Evolutionary conservation across 1,140 invertebrate species (phyloP).

Genomic region (Spodoptera frugiperda): DNA sequence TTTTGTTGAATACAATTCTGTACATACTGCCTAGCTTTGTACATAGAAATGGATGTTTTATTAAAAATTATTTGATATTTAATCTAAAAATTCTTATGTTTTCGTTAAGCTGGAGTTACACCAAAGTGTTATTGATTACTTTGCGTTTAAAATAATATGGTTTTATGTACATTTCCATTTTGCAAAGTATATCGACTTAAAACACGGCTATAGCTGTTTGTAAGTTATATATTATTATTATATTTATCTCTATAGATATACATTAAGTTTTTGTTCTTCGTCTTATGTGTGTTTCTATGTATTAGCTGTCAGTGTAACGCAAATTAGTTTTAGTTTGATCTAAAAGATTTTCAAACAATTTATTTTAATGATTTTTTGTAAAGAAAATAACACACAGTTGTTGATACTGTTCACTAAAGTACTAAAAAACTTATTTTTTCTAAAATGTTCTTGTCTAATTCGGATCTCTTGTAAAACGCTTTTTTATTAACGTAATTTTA

Average conservation of each 20-base stretch:
- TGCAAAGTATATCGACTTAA: slow-evolving; percentile 68
- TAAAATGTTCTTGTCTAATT: slow-evolving; percentile 47
- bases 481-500: slow-evolving; percentile 62
- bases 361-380: neutral
- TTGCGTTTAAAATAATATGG: slow-evolving; percentile 67
- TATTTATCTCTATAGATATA: slow-evolving; percentile 54
- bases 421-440: slow-evolving; percentile 17
- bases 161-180: slow-evolving; percentile 63
- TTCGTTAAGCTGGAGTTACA: slow-evolving; percentile 85
- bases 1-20: slow-evolving; percentile 60
- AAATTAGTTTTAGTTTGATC: slow-evolving; percentile 25
- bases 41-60: slow-evolving; percentile 44
- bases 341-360: slow-evolving; percentile 31
- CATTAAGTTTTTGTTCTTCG: slow-evolving; percentile 50
- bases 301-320: slow-evolving; percentile 18
- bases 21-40: slow-evolving; percentile 61
- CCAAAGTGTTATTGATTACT: slow-evolving; percentile 86
- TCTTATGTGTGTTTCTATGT: slow-evolving; percentile 50
- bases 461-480: slow-evolving; percentile 76
- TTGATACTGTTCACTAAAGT: neutral
- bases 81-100: slow-evolving; percentile 46
- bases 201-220: slow-evolving; percentile 69
- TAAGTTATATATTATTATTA: slow-evolving; percentile 55
- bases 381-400: neutral
- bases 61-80: slow-evolving; percentile 37